Base-by-base conservation (phyloP, 2,113 vertebrate genomes). In the Sphyrna mokarran region DNA sequence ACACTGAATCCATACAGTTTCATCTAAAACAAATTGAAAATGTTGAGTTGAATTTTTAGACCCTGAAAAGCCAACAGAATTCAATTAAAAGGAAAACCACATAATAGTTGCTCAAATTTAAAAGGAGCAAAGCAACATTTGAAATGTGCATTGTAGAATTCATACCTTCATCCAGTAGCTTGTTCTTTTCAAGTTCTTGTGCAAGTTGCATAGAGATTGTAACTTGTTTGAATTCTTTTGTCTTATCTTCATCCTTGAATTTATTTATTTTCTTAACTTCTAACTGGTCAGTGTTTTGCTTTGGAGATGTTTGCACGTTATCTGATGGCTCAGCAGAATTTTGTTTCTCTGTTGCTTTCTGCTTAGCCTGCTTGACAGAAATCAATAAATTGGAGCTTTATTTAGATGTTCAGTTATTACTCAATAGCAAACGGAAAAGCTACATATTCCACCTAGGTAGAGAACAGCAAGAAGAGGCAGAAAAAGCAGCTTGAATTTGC, bases 151-250 rank as follows among this genome's bases (percentile, higher is more conserved):
- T 54, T 72, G 48, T 40, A 95, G 10, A 95, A 95, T 70, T 96
- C 43, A 48, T 48, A 97, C 97, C 97, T 96, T 96, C 96, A 23
- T 96, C 95, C 0, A 95, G 29, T 63, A 97, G 96, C 23, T 97
- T 96, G 72, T 97, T 97, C 95, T 96, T 97, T 96, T 97, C 95
- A 0, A 96, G 86, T 33, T 97, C 96, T 85, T 66, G 48, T 97
- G 68, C 70, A 91, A 16, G 0, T 96, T 96, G 96, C 96, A 23
- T 37, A 66, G 58, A 22, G 0, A 22, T 37, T 66, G 14, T 76
- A 23, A 23, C 7, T 5, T 14, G 76, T 90, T 58, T 68, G 14
- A 95, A 23, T 95, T 95, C 94, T 72, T 33, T 72, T 48, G 1
- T 48, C 26, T 86, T 66, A 94, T 43, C 68, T 70, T 76, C 26